A percentile compares a stretch with the other conserved stretches of the same genome.
phyloP scores from a whole-genome alignment of 2,888 invertebrate genomes.

The Drosophila hamatofila region DNA sequence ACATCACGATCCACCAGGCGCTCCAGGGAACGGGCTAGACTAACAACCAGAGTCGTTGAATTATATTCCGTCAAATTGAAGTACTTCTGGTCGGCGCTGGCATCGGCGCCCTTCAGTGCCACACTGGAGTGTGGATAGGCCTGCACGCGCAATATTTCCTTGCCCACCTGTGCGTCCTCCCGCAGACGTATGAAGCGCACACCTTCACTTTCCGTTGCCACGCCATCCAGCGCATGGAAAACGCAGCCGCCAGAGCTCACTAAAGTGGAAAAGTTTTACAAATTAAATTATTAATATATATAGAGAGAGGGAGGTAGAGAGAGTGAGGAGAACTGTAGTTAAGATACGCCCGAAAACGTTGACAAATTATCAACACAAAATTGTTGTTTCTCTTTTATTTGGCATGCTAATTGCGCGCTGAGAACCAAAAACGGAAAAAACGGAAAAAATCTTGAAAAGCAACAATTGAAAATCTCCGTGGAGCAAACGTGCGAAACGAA shows the following conservation, averaged over 20 bases:
- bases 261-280: constrained; percentile 46
- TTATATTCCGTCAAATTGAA: constrained; percentile 88
- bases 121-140: constrained; percentile 90
- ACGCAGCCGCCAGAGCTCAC: constrained; percentile 90
- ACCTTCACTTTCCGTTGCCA: constrained; percentile 88
- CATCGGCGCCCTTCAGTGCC: constrained; percentile 81
- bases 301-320: not conserved
- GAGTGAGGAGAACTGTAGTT: not conserved
- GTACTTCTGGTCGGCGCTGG: constrained; percentile 83
- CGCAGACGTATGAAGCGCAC: constrained; percentile 93
- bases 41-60: constrained; percentile 91
- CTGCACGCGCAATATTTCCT: constrained; percentile 91
- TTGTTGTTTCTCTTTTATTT: constrained; percentile 42
- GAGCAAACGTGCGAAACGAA: constrained; percentile 66
- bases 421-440: constrained; percentile 76
- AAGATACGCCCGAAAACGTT: constrained; percentile 44
- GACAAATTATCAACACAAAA: constrained; percentile 66
- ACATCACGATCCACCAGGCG: constrained; percentile 92
- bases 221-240: constrained; percentile 89
- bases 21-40: constrained; percentile 91
- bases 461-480: constrained; percentile 67
- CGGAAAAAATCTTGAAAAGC: constrained; percentile 39
- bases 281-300: constrained; percentile 11
- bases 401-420: constrained; percentile 76
- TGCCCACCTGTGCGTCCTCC: constrained; percentile 91